phyloP scores from a whole-genome alignment of 2,888 invertebrate species.

The Mimachlamys varia region DNA sequence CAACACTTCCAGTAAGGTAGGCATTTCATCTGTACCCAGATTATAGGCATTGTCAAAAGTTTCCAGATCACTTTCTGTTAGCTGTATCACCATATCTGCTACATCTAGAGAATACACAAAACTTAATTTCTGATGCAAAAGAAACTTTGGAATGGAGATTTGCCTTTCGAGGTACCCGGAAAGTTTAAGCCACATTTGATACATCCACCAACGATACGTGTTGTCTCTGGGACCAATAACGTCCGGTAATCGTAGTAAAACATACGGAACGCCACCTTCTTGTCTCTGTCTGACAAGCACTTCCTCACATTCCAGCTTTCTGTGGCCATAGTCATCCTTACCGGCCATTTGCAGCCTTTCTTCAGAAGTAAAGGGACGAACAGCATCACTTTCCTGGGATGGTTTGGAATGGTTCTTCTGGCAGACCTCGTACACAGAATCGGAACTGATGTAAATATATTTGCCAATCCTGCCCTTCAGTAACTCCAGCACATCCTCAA shows the following conservation, averaged over 20 bases:
- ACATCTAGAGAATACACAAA: constrained; percentile 82
- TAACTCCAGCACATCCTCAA: constrained; percentile 77
- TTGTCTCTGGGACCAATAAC: constrained; percentile 82
- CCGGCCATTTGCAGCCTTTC: constrained; percentile 68
- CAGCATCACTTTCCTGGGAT: constrained; percentile 79
- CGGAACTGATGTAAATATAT: constrained; percentile 82
- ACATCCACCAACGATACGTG: constrained; percentile 82
- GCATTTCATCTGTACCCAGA: constrained; percentile 78
- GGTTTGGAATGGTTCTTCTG: constrained; percentile 67
- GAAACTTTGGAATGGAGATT: constrained; percentile 74
- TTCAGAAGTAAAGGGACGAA: constrained; percentile 76
- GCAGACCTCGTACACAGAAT: constrained; percentile 83
- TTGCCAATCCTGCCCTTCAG: constrained; percentile 76
- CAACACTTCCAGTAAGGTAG: constrained; percentile 77
- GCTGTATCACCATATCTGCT: constrained; percentile 72
- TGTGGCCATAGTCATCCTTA: constrained; percentile 81
- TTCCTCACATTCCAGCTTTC: constrained; percentile 82
- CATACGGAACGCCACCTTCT: constrained; percentile 74
- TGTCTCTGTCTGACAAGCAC: constrained; percentile 72
- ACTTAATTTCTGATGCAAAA: constrained; percentile 77
- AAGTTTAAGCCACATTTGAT: constrained; percentile 81
- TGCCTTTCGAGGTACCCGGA: constrained; percentile 70
- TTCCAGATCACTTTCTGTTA: background rate
- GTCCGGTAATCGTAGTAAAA: constrained; percentile 82
- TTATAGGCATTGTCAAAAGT: constrained; percentile 78